Percentiles rank a stretch among this genome's conserved stretches.
phyloP scores from a whole-genome alignment of 2,888 invertebrate genomes.

The Anoplius nigerrimus region DNA sequence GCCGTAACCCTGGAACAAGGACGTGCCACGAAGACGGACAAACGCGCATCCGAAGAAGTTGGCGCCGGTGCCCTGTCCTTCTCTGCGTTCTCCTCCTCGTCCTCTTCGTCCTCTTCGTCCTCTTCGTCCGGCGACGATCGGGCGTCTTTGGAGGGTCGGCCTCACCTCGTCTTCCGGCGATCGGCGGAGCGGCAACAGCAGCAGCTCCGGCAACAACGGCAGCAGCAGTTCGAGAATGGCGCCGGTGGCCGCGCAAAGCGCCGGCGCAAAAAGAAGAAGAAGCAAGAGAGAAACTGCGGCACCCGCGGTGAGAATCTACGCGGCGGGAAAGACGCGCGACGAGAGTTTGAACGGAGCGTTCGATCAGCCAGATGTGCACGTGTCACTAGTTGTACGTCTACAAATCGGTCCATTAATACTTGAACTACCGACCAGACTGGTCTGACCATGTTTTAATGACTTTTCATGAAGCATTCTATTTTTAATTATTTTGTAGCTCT shows the following conservation, averaged over 20 bases:
- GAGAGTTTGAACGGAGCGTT: no score
- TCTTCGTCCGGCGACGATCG: slow-evolving; percentile 23
- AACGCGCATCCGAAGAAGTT: slow-evolving; percentile 36
- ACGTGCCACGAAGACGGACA: slow-evolving; percentile 27
- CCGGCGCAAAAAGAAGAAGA: slow-evolving; percentile 75
- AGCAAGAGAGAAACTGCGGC: slow-evolving; percentile 76
- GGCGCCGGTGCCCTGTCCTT: slow-evolving; percentile 34
- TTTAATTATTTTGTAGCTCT: no score
- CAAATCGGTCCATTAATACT: no score
- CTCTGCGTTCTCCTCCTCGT: background rate
- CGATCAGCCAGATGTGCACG: no score
- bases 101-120: no score
- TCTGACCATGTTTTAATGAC: no score
- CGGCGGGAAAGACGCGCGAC: background rate
- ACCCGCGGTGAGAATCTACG: slow-evolving; percentile 70
- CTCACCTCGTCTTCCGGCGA: slow-evolving; percentile 57
- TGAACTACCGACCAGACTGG: no score
- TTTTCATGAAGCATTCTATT: no score
- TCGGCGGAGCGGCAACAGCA: slow-evolving; percentile 26
- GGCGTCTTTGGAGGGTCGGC: slow-evolving; percentile 50
- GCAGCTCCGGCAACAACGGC: slow-evolving; percentile 20
- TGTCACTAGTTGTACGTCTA: no score
- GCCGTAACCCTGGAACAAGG: slow-evolving; percentile 51
- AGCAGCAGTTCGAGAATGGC: slow-evolving; percentile 47
- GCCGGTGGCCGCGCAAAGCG: slow-evolving; percentile 48